Evolutionary conservation across 2,888 invertebrate genomes (phyloP), one percentile per base, ranked within the genome.

Genomic region (Himalopsyche kuldschensis): DNA sequence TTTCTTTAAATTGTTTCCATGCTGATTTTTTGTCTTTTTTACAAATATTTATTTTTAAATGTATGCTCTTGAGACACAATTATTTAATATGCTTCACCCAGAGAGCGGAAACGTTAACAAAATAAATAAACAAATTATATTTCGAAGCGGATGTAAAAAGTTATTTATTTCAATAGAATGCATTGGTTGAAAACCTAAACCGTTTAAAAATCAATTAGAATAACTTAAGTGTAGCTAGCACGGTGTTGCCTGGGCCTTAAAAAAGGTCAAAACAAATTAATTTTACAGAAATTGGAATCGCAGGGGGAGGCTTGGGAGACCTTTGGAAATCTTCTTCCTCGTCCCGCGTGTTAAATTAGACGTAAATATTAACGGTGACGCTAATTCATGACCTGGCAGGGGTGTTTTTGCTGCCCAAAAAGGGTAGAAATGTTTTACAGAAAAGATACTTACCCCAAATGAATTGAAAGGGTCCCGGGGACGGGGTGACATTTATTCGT

Each of bases 341-440:
- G 27, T 27, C 27, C 69, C 69, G 24, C 46, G 81, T 84, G 85
- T 84, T 85, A 84, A 85, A 85, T 85, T 84, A 81, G 78, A 84
- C 85, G 84, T 83, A 82, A 85, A 81, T 83, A 85, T 85, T 85
- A 85, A 84, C 81, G 84, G 79, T 69, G 69, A 69, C 69, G 69
- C 69, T 69, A 69, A 69, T 69, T 69, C 69, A 69, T 69, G 69
- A 69, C 69, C 69, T 69, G 69, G 69, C 69, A 69, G 69, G 69
- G 69, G 69, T 69, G 69, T 69, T 69, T 69, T 69, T 69, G 69
- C 69, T 27, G 69, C 30, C 69, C 69, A 69, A 69, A 63, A 69
- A 69, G 69, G 69, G 69, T 69, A 69, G 69, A 69, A 69, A 69
- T 69, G 69, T 69, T 69, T 69, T 69, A 69, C 69, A 69, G 69